A percentile compares a stretch with the other conserved stretches of the same genome.
Conservation (phyloP, 2,113 vertebrate genomes). For the Fulmarus glacialis region DNA sequence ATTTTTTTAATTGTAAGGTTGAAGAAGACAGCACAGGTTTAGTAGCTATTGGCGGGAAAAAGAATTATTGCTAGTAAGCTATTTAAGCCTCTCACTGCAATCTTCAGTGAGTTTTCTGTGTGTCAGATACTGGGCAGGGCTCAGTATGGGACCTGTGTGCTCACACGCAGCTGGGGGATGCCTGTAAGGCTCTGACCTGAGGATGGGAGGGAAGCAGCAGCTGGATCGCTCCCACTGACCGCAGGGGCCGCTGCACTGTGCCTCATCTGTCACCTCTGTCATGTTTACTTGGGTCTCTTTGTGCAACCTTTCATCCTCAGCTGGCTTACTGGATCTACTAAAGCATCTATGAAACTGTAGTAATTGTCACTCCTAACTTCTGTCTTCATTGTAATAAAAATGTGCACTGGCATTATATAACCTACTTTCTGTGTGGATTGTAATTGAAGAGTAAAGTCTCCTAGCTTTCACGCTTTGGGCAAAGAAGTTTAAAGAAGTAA, state of each 20-base stretch:
- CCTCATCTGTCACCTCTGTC: background rate
- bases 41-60: background rate
- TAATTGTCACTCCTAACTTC: background rate
- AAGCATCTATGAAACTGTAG: background rate
- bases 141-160: background rate
- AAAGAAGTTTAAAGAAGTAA: background rate
- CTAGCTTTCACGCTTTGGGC: fast-evolving
- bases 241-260: fast-evolving
- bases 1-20: background rate
- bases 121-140: background rate
- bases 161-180: background rate
- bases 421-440: background rate
- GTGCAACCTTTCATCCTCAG: background rate
- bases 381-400: background rate
- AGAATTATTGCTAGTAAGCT: background rate
- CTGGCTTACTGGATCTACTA: background rate
- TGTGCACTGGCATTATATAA: background rate
- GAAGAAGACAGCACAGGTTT: background rate
- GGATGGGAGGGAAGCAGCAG: background rate
- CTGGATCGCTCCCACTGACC: background rate
- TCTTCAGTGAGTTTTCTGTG: background rate
- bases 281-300: background rate
- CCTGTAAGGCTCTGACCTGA: background rate
- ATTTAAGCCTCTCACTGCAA: background rate
- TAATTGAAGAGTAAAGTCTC: background rate